Evolutionary conservation across 2,888 invertebrate genomes (phyloP).

Genomic region (Monochamus alternatus): DNA sequence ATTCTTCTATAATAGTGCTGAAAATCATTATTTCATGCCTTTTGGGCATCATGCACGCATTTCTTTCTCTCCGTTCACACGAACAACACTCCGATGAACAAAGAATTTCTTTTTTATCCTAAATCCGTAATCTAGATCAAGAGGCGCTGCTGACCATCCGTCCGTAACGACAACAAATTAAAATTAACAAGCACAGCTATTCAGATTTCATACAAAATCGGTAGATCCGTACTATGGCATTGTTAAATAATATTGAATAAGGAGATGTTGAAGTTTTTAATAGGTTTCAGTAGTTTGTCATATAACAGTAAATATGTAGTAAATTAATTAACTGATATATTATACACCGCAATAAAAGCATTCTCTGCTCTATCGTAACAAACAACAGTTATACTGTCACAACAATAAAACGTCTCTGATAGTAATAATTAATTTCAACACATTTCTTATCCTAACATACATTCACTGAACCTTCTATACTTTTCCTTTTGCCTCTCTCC

Average conservation of each 20-base stretch:
- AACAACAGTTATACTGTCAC: slow-evolving; percentile 5
- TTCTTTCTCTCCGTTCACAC: not conserved
- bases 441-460: not conserved
- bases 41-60: not conserved
- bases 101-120: slow-evolving; percentile 22
- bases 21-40: not conserved
- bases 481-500: not conserved
- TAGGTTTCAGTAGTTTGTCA: slow-evolving; percentile 4
- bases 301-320: not conserved
- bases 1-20: not conserved
- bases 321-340: not conserved
- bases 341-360: not conserved
- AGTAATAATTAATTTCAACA: not conserved
- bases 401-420: not conserved
- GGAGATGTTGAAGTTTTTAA: slow-evolving; percentile 1
- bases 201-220: slow-evolving; percentile 13
- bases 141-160: slow-evolving; percentile 14
- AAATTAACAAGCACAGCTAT: slow-evolving; percentile 11
- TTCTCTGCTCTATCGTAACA: not conserved
- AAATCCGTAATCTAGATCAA: slow-evolving; percentile 23
- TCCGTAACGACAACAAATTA: slow-evolving; percentile 22
- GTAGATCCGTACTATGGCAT: slow-evolving; percentile 1
- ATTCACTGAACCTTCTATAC: slow-evolving; percentile 4
- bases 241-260: slow-evolving; percentile 18
- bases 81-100: not conserved